Percentiles rank a stretch among this genome's conserved stretches.
phyloP scores from a whole-genome alignment of 2,888 invertebrate genomes.

The Conistra vaccinii region DNA sequence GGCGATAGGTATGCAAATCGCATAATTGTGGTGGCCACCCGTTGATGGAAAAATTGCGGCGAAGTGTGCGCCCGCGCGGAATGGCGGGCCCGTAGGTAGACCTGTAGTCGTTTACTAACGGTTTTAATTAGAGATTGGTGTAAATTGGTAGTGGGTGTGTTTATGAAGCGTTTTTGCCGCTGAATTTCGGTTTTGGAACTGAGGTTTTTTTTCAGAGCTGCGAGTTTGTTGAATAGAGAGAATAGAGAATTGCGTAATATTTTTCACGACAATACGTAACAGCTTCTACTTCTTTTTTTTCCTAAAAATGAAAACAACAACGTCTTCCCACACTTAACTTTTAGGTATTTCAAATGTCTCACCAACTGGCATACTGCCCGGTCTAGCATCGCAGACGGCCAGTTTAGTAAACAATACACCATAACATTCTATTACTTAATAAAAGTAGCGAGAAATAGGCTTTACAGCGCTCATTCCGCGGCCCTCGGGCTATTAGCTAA shows the following conservation, averaged over 20 bases:
- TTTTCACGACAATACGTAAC: not conserved
- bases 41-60: constrained; percentile 65
- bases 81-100: constrained; percentile 47
- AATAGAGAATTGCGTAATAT: not conserved
- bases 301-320: not conserved
- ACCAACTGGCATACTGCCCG: constrained; percentile 23
- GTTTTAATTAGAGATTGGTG: constrained; percentile 46
- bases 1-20: constrained; percentile 81
- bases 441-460: constrained; percentile 63
- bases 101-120: constrained; percentile 30
- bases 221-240: not conserved
- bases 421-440: constrained; percentile 56
- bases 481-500: constrained; percentile 61
- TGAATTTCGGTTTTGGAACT: not conserved
- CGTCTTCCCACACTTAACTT: not conserved
- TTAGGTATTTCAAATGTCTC: constrained; percentile 1
- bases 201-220: not conserved
- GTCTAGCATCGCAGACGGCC: constrained; percentile 18
- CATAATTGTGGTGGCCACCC: constrained; percentile 77
- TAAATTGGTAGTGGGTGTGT: constrained; percentile 14
- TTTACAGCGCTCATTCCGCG: constrained; percentile 44
- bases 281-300: no score
- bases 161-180: constrained; percentile 1
- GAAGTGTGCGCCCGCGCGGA: constrained; percentile 64
- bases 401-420: constrained; percentile 45